Evolutionary conservation across 2,888 invertebrate species (phyloP).

Genomic region (Andrena dorsata): DNA sequence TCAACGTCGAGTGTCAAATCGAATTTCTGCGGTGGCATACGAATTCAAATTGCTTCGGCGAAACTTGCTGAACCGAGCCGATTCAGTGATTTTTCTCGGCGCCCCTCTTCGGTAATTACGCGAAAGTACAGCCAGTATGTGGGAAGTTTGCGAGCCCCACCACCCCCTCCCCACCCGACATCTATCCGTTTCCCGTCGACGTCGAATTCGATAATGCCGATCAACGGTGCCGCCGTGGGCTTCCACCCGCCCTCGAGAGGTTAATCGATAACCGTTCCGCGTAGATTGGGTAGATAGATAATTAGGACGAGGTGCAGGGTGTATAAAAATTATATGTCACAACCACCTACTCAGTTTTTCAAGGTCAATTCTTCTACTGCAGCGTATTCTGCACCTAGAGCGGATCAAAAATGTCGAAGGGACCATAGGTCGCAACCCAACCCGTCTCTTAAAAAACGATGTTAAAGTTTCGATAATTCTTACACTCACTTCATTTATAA

Average conservation of each 20-base stretch:
- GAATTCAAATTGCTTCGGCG: conserved; percentile 72
- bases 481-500: too few relatives aligned
- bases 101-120: conserved; percentile 49
- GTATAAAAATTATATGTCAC: too few relatives aligned
- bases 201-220: conserved; percentile 58
- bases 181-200: conserved; percentile 20
- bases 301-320: conserved; percentile 20
- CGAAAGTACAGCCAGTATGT: conserved; percentile 37
- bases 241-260: conserved; percentile 6
- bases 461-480: too few relatives aligned
- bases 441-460: too few relatives aligned
- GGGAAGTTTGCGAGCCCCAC: conserved; percentile 43
- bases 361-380: too few relatives aligned
- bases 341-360: too few relatives aligned
- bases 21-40: conserved; percentile 72
- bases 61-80: conserved; percentile 58
- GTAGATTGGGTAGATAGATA: conserved; percentile 14
- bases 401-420: too few relatives aligned
- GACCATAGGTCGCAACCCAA: too few relatives aligned
- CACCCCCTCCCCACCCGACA: conserved; percentile 16
- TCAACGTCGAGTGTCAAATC: conserved; percentile 73
- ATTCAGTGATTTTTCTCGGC: conserved; percentile 64
- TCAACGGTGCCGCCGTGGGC: conserved; percentile 18
- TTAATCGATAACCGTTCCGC: conserved; percentile 42
- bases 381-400: too few relatives aligned